Evolutionary conservation across 2,797 vertebrate species (phyloP), one percentile per base, ranked within the genome.

Genomic region (Myotis daubentonii): DNA sequence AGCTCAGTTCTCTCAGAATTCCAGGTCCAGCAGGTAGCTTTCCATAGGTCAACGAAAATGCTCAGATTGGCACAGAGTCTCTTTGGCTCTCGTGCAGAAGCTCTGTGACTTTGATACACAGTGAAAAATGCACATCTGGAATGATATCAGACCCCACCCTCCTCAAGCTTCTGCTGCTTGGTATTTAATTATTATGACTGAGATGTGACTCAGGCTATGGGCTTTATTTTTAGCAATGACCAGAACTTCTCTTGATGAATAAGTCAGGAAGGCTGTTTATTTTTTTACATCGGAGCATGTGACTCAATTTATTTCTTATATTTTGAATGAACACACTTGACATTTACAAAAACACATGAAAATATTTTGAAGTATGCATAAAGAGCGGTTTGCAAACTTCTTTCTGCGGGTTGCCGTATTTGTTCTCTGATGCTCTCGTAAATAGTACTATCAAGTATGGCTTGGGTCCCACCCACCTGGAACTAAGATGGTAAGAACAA

Each of bases 141-240:
- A 95, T 92, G 91, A 94, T 87, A 36, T 25, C 17, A 38, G 92
- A 44, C 84, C 92, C 85, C 79, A 30, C 89, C 90, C 94, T 82
- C 57, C 57, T 33, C 94, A 51, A 74, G 36, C 51, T 86, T 96
- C 87, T 92, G 85, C 84, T 95, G 36, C 6, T 33, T 3, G 19
- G 87, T 96, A 90, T 89, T 91, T 95, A 95, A 92, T 95, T 96
- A 89, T 92, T 92, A 74, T 91, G 97, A 95, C 62, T 96, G 90
- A 38, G 30, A 44, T 76, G 44, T 66, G 96, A 25, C 49, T 94
- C 84, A 82, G 87, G 44, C 72, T 38, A 49, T 36, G 75, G 51
- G 11, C 0, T 8, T 92, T 94, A 92, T 92, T 97, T 96, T 95
- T 91, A 93, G 76, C 0, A 11, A 68, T 75, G 74, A 95, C 94